A percentile compares a stretch with the other conserved stretches of the same genome.
Conservation (phyloP, 2,113 vertebrate genomes). For the Enhydra lutris region DNA sequence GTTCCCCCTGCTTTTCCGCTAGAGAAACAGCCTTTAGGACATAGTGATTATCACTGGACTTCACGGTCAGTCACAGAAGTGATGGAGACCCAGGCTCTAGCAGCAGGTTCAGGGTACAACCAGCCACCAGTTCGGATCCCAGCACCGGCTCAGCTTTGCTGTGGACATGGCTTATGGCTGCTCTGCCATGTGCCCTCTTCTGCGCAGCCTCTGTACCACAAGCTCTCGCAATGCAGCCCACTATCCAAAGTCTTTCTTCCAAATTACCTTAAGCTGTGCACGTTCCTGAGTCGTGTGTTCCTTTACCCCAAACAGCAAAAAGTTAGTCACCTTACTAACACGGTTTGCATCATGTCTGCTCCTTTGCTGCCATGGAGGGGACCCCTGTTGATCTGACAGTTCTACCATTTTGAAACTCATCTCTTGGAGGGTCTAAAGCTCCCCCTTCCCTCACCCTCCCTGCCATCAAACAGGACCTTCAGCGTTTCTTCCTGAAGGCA, state of each 20-base stretch:
- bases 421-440: background rate
- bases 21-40: background rate
- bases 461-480: no score
- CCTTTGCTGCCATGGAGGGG: background rate
- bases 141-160: accelerated
- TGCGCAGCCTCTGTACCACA: accelerated
- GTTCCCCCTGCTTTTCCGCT: accelerated
- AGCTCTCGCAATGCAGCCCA: accelerated
- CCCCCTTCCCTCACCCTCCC: background rate
- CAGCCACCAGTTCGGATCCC: background rate
- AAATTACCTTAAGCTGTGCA: accelerated
- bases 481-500: accelerated
- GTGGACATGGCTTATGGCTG: accelerated
- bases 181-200: accelerated
- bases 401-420: background rate
- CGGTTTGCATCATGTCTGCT: background rate
- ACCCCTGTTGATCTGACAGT: background rate
- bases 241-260: background rate
- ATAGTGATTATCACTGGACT: accelerated
- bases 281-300: background rate
- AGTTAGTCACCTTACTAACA: background rate
- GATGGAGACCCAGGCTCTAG: background rate
- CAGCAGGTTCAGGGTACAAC: background rate
- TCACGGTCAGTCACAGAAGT: accelerated
- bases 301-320: no score